phyloP scores from a whole-genome alignment of 2,113 vertebrate genomes.

The Spermophilus dauricus region DNA sequence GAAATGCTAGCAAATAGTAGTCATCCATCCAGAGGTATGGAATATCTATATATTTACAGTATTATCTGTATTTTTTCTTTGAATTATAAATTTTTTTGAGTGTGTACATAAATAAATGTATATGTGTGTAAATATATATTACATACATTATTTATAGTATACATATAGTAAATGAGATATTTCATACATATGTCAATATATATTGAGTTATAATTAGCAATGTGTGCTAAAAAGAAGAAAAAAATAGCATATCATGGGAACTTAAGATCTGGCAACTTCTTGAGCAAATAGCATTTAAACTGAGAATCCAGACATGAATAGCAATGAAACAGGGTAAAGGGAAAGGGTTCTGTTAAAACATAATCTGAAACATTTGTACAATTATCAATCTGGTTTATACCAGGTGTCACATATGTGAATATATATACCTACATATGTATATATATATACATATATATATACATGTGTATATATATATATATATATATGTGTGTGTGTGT shows the following conservation, averaged over 20 bases:
- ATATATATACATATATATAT: too few relatives aligned
- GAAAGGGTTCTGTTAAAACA: background rate
- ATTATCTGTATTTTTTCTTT: background rate
- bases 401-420: background rate
- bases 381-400: background rate
- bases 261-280: background rate
- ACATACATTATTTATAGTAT: background rate
- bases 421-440: background rate
- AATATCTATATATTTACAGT: background rate
- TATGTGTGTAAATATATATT: background rate
- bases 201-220: background rate
- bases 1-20: background rate
- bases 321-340: background rate
- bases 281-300: background rate
- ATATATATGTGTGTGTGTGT: rapidly evolving
- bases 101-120: background rate
- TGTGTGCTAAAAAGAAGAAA: background rate
- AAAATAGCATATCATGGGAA: background rate
- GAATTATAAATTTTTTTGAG: background rate
- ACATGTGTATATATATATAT: background rate
- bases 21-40: background rate
- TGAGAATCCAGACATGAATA: background rate
- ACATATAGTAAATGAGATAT: background rate
- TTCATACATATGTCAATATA: background rate
- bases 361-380: background rate